Base-by-base conservation (phyloP, 1,140 invertebrate genomes). In the Drosophila fuyamai region DNA sequence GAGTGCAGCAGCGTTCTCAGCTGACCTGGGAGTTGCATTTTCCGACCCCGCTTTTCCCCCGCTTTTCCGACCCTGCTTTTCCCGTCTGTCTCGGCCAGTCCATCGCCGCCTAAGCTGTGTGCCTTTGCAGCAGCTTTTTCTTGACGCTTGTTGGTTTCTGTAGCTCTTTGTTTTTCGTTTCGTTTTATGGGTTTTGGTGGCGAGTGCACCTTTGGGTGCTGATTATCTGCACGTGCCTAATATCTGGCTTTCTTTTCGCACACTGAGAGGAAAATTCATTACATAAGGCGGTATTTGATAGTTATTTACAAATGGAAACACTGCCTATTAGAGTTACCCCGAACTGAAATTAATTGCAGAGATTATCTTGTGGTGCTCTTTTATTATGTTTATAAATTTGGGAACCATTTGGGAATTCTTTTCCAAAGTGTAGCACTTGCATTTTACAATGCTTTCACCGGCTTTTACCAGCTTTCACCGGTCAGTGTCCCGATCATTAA, bases 161-260 rank as follows among this genome's bases (percentile, higher is more conserved):
- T 48, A 47, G 38, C 50, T 47, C 41, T 44, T 80, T 65, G 60
- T 71, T 58, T 44, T 55, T 66, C 43, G 29, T 27, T 51, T 68
- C 63, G 54, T 56, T 67, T 82, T 72, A 68, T 48, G 60, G 44
- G 53, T 59, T 59, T 54, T 43, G 44, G 46, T 43, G 56, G 27
- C n/a, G 23, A 51, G 60, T 47, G 57, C 60, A 76, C 81, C 76
- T 72, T 40, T 68, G 72, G 70, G 70, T 74, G 83, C 83, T 88
- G 83, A 86, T 86, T 86, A 86, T 88, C 82, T 81, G 58, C 47
- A 86, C 71, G 68, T 78, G 74, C 56, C 78, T 76, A 55, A 63
- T 67, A 58, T 70, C 74, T 73, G 58, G 51, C 18, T 46, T 58
- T 36, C 53, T 50, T 23, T 41, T 67, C 2, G 40, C 10, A n/a